phyloP scores from a whole-genome alignment of 2,888 invertebrate genomes.

The Volucella bombylans region DNA sequence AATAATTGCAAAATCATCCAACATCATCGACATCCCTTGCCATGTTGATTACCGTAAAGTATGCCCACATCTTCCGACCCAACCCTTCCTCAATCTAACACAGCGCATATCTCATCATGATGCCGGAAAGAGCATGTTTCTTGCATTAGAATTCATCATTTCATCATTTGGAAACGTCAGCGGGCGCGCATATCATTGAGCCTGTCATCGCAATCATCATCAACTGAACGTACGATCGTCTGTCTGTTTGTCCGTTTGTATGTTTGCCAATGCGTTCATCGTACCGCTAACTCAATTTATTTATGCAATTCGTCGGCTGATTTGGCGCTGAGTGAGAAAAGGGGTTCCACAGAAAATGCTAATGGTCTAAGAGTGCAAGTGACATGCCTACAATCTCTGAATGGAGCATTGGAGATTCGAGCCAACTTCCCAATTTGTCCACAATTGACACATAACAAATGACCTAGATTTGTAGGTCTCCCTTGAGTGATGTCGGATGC shows the following conservation, averaged over 20 bases:
- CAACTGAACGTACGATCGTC: slow-evolving; percentile 33
- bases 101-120: neutral
- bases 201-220: slow-evolving; percentile 68
- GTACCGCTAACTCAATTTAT: slow-evolving; percentile 55
- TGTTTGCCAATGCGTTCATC: slow-evolving; percentile 39
- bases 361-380: slow-evolving; percentile 34
- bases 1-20: slow-evolving; percentile 44
- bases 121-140: slow-evolving; percentile 67
- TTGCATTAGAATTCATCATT: slow-evolving; percentile 68
- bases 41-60: neutral
- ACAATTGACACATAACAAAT: too few relatives aligned
- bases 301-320: slow-evolving; percentile 56
- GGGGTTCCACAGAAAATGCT: neutral
- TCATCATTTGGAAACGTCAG: slow-evolving; percentile 61
- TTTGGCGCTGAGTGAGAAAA: slow-evolving; percentile 50
- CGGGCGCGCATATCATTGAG: slow-evolving; percentile 47
- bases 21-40: slow-evolving; percentile 17
- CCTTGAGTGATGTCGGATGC: too few relatives aligned
- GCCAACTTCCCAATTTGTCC: too few relatives aligned
- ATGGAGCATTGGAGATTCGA: neutral
- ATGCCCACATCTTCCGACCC: neutral
- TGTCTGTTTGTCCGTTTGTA: slow-evolving; percentile 26
- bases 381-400: slow-evolving; percentile 3
- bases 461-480: too few relatives aligned
- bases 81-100: slow-evolving; percentile 33